phyloP scores from a whole-genome alignment of 2,797 vertebrate genomes.

The Rhinophrynus dorsalis region DNA sequence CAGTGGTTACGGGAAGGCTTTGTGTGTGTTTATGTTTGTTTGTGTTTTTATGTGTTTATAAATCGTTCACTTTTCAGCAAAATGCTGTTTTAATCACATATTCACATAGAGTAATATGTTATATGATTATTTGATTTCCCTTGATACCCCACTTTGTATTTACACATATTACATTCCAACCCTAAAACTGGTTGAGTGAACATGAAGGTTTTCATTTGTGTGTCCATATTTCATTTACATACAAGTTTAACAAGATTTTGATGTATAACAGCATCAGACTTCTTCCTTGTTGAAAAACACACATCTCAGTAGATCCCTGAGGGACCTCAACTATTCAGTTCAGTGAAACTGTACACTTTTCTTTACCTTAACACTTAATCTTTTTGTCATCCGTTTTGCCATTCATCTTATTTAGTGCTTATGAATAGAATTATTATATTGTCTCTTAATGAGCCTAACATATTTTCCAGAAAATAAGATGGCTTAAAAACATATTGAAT shows the following conservation, averaged over 20 bases:
- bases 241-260: not conserved
- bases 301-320: slow-evolving; percentile 11
- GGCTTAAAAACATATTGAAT: not conserved
- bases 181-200: slow-evolving; percentile 4
- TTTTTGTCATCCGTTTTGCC: slow-evolving; percentile 1
- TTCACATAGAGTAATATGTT: too few species aligned
- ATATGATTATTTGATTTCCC: not conserved
- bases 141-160: not conserved
- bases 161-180: slow-evolving; percentile 7
- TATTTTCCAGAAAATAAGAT: not conserved
- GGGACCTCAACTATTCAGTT: not conserved
- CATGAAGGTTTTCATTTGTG: not conserved
- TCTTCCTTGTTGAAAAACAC: slow-evolving; percentile 14
- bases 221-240: not conserved
- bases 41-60: too few species aligned
- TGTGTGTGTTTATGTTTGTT: too few species aligned
- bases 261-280: slow-evolving; percentile 6
- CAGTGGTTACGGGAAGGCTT: too few species aligned
- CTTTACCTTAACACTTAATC: slow-evolving; percentile 41
- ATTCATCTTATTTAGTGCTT: slow-evolving; percentile 31
- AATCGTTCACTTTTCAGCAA: too few species aligned
- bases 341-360: slow-evolving; percentile 26
- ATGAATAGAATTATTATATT: slow-evolving; percentile 19
- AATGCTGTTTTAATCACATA: too few species aligned
- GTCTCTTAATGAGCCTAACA: slow-evolving; percentile 29